These are phyloP conservation scores for Thermophis baileyi DNA, from an alignment of 2,113 vertebrate species.

Conservation along the genomic window DNA sequence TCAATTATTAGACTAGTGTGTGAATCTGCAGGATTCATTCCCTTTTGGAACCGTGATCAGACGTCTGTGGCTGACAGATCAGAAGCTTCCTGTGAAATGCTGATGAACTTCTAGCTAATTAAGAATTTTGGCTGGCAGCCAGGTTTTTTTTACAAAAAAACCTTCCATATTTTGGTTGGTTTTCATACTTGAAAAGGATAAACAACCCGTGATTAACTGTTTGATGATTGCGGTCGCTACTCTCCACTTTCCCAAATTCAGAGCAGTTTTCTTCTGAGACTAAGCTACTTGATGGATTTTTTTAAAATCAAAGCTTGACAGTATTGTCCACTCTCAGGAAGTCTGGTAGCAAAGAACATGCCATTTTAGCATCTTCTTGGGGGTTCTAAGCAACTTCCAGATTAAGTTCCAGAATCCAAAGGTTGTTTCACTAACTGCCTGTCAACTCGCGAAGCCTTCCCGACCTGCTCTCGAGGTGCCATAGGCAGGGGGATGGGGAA, in stretches of 20 bases:
- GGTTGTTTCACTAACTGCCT: too few relatives aligned
- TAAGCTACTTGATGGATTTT: background rate
- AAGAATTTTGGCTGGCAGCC: background rate
- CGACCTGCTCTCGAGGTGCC: too few relatives aligned
- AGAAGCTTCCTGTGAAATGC: background rate
- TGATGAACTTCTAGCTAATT: slow-evolving; percentile 11
- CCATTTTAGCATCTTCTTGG: background rate
- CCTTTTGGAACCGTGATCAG: background rate
- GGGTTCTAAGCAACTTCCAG: background rate
- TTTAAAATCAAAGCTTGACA: background rate
- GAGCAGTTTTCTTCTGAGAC: background rate
- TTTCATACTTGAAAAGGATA: slow-evolving; percentile 3
- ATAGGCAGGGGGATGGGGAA: too few relatives aligned
- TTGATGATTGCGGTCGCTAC: background rate
- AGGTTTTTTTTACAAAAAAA: background rate
- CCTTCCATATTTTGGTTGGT: background rate
- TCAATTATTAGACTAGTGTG: background rate
- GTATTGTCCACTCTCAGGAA: background rate
- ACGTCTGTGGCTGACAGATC: background rate
- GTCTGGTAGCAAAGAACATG: background rate
- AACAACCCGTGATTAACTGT: background rate
- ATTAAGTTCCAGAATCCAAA: background rate
- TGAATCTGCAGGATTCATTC: background rate
- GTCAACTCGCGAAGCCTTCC: too few relatives aligned
- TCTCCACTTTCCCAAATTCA: background rate